Conservation (phyloP, 2,888 invertebrate species). For the Aspidiotus rigidus region DNA sequence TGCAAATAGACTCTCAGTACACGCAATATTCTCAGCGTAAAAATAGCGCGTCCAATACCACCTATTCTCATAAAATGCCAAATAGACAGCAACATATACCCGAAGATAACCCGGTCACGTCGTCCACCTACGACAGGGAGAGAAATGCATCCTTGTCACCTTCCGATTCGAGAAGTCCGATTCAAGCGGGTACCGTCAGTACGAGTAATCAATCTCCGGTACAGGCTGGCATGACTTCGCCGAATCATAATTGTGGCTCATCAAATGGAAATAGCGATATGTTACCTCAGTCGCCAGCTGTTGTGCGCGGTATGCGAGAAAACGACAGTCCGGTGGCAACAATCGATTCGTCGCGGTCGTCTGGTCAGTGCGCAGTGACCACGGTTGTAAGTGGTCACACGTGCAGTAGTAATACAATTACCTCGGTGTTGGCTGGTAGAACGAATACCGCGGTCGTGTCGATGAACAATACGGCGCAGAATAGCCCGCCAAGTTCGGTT, state of each 20-base stretch:
- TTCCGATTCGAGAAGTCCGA: constrained; percentile 59
- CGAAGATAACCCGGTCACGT: constrained; percentile 30
- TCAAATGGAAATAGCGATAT: constrained; percentile 48
- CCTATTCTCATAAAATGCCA: constrained; percentile 16
- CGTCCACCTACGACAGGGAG: constrained; percentile 31
- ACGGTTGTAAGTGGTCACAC: constrained; percentile 66
- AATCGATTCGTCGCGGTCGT: constrained; percentile 10
- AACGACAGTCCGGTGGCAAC: background rate
- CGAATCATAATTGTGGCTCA: constrained; percentile 44
- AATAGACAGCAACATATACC: constrained; percentile 15
- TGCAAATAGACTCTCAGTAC: constrained; percentile 39
- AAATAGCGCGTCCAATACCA: constrained; percentile 26
- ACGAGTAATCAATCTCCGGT: constrained; percentile 68
- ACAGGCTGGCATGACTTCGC: constrained; percentile 52
- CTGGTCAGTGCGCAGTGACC: constrained; percentile 46
- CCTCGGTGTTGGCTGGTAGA: constrained; percentile 66
- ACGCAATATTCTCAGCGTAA: background rate
- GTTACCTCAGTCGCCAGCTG: constrained; percentile 31
- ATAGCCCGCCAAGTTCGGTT: background rate
- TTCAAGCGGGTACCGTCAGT: constrained; percentile 75
- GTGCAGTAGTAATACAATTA: constrained; percentile 69
- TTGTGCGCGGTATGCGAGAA: background rate
- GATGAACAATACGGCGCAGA: constrained; percentile 44
- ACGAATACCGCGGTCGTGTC: constrained; percentile 68
- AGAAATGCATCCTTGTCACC: constrained; percentile 19